These are phyloP conservation scores for Phataginus tricuspis DNA, from an alignment of 2,797 vertebrate species.

Conservation along the genomic window DNA sequence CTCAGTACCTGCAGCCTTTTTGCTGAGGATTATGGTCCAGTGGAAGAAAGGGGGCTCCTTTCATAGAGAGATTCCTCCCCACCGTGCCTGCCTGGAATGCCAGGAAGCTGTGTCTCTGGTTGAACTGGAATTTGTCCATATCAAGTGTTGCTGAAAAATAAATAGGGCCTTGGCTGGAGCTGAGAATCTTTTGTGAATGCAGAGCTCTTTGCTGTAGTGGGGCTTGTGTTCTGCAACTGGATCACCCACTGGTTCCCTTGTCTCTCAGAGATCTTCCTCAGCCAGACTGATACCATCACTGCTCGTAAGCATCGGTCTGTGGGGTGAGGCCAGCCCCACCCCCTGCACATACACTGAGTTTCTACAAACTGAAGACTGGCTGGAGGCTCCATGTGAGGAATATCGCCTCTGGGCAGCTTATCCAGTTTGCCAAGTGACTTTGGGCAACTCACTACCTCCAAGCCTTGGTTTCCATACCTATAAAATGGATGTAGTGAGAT, in stretches of 20 bases:
- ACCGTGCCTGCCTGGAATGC: background rate
- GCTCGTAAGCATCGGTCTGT: background rate
- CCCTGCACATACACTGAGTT: background rate
- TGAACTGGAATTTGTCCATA: conserved; percentile 66
- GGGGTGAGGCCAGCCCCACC: background rate
- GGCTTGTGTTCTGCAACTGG: conserved; percentile 48
- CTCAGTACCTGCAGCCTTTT: background rate
- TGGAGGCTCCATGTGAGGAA: background rate
- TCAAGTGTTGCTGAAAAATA: conserved; percentile 70
- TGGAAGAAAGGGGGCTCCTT: conserved; percentile 63
- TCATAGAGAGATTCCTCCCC: background rate
- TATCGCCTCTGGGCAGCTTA: background rate
- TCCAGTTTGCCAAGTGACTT: conserved; percentile 28
- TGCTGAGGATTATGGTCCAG: background rate
- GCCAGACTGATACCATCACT: background rate
- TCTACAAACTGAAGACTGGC: background rate
- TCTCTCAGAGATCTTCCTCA: conserved; percentile 22
- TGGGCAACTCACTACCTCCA: background rate
- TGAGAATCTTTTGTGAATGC: conserved; percentile 59
- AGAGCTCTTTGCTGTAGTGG: background rate
- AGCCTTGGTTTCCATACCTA: background rate
- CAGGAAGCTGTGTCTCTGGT: conserved; percentile 53
- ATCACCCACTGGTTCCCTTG: background rate
- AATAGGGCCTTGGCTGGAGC: conserved; percentile 40
- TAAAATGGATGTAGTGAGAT: conserved; percentile 12